These are phyloP conservation scores for Agriopis marginaria DNA, from an alignment of 2,888 invertebrate species.

Conservation along the genomic window DNA sequence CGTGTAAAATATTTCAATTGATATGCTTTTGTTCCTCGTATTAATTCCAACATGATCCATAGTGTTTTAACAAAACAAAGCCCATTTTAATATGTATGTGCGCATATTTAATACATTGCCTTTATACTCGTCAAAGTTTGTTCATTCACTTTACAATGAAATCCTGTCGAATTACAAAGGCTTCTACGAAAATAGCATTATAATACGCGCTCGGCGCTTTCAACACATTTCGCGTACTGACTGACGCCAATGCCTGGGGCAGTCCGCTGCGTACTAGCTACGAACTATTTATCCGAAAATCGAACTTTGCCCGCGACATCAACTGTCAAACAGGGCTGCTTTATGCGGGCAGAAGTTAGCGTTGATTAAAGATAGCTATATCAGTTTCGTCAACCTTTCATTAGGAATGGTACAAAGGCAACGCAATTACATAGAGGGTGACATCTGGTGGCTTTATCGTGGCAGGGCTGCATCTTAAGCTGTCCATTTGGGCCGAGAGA, in stretches of 20 bases:
- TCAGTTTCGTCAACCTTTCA: slow-evolving; percentile 84
- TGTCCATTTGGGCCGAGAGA: slow-evolving; percentile 47
- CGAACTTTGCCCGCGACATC: slow-evolving; percentile 57
- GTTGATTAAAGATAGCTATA: slow-evolving; percentile 85
- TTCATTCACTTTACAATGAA: slow-evolving; percentile 12
- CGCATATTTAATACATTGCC: slow-evolving; percentile 4
- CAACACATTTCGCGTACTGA: slow-evolving; percentile 7
- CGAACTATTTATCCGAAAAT: slow-evolving; percentile 40
- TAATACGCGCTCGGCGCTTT: background rate
- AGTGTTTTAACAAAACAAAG: background rate
- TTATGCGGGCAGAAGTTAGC: slow-evolving; percentile 74
- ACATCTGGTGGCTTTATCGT: slow-evolving; percentile 82
- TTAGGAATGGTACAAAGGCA: slow-evolving; percentile 79
- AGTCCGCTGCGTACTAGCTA: slow-evolving; percentile 1
- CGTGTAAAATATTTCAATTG: no score
- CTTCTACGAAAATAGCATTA: slow-evolving; percentile 8
- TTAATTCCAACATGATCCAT: background rate
- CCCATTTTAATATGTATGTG: background rate
- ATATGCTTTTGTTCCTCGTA: background rate
- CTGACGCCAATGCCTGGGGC: background rate
- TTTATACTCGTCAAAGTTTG: background rate
- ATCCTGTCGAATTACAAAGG: slow-evolving; percentile 13
- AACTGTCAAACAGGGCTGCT: slow-evolving; percentile 72
- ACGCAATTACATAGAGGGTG: slow-evolving; percentile 77
- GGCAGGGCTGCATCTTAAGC: slow-evolving; percentile 79